Evolutionary conservation across 2,888 invertebrate genomes (phyloP).

Genomic region (Lissocephala sabroskyi): DNA sequence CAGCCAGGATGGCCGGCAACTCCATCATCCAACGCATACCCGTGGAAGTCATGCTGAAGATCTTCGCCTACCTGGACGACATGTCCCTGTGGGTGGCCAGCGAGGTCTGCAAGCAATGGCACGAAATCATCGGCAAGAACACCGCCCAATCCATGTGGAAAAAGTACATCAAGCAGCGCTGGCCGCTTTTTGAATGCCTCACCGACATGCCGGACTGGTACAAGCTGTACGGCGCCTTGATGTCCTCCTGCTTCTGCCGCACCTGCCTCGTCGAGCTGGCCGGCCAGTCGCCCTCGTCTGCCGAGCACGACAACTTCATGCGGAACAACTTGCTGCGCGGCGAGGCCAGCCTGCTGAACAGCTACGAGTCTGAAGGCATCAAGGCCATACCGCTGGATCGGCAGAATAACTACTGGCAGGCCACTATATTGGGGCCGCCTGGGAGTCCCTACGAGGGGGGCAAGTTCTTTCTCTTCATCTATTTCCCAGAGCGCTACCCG

Average conservation of each 20-base stretch:
- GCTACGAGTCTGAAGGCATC: constrained; percentile 71
- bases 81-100: constrained; percentile 91
- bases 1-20: constrained; percentile 13
- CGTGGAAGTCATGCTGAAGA: constrained; percentile 83
- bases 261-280: constrained; percentile 91
- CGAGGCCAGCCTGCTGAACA: constrained; percentile 76
- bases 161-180: constrained; percentile 82
- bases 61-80: constrained; percentile 93
- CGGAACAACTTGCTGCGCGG: constrained; percentile 84
- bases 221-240: constrained; percentile 79
- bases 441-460: constrained; percentile 97
- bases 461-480: constrained; percentile 90
- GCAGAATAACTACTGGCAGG: constrained; percentile 86
- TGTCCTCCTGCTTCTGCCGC: constrained; percentile 88
- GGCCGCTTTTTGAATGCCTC: constrained; percentile 89
- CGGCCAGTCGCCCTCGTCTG: constrained; percentile 78
- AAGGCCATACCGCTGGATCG: constrained; percentile 72
- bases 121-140: constrained; percentile 84
- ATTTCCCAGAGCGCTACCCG: constrained; percentile 91
- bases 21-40: constrained; percentile 61
- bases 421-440: constrained; percentile 90
- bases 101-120: constrained; percentile 90
- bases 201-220: constrained; percentile 84
- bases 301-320: constrained; percentile 84
- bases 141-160: constrained; percentile 87